A percentile compares a stretch with the other conserved stretches of the same genome.
These are phyloP conservation scores for Bothrops jararaca DNA, from an alignment of 2,113 vertebrate genomes.

Conservation along the genomic window DNA sequence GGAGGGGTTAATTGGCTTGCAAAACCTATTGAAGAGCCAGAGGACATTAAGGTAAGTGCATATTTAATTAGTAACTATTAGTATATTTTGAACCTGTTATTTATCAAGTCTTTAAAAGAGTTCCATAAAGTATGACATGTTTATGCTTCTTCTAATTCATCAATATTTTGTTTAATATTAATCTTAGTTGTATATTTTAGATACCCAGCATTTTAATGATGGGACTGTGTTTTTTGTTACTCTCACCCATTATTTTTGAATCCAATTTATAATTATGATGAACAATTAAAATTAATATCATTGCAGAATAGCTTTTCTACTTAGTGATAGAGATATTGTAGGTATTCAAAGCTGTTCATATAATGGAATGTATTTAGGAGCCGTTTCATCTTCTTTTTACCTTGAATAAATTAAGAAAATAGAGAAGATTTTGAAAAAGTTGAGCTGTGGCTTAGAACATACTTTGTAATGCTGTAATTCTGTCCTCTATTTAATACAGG, in stretches of 20 bases:
- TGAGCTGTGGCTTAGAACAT: neutral
- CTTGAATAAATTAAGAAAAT: neutral
- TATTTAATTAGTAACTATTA: neutral
- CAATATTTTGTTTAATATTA: neutral
- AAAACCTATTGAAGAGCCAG: slow-evolving; percentile 96
- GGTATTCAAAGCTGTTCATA: neutral
- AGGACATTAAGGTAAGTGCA: slow-evolving; percentile 86
- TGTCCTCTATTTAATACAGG: neutral
- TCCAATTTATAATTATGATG: neutral
- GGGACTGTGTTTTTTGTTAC: neutral
- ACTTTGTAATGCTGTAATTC: neutral
- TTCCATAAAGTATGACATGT: neutral
- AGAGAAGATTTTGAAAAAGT: neutral
- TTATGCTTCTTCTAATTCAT: neutral
- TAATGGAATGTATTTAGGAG: neutral
- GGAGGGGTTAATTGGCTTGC: slow-evolving; percentile 92
- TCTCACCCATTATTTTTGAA: neutral
- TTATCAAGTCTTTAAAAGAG: neutral
- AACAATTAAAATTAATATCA: neutral
- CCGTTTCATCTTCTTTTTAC: neutral
- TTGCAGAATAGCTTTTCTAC: too few species aligned
- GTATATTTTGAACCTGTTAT: neutral
- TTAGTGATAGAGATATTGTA: neutral
- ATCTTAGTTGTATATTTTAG: neutral
- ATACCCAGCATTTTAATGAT: too few species aligned